These are phyloP conservation scores for Cotesia glomerata DNA, from an alignment of 1,140 invertebrate genomes.

Conservation along the genomic window DNA sequence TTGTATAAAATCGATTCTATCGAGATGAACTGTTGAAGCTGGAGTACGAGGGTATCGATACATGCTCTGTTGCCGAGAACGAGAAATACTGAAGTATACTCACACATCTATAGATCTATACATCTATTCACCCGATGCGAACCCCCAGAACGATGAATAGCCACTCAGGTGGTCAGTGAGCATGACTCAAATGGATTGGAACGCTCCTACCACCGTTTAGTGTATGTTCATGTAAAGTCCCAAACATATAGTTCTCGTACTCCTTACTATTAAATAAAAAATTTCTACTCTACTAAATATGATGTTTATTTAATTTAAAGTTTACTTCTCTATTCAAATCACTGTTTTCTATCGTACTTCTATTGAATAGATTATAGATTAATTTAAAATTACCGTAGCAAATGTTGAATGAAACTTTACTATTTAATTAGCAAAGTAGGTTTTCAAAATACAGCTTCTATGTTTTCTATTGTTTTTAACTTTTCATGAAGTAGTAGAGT, in stretches of 20 bases:
- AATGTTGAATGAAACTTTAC: no score
- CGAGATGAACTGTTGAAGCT: conserved; percentile 5
- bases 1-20: background rate
- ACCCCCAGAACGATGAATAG: background rate
- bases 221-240: background rate
- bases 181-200: conserved; percentile 33
- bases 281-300: no score
- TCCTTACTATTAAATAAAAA: background rate
- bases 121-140: background rate
- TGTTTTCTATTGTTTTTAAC: no score
- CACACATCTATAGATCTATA: background rate
- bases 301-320: no score
- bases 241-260: background rate
- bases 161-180: conserved; percentile 20
- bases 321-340: no score
- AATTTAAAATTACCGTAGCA: no score
- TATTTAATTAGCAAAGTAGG: no score
- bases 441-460: no score
- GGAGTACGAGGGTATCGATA: background rate
- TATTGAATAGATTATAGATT: no score
- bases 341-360: no score
- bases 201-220: conserved; percentile 14
- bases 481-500: no score
- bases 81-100: background rate
- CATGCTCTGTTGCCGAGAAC: background rate